Conservation (phyloP, 2,113 vertebrate genomes). For the Myodes glareolus region DNA sequence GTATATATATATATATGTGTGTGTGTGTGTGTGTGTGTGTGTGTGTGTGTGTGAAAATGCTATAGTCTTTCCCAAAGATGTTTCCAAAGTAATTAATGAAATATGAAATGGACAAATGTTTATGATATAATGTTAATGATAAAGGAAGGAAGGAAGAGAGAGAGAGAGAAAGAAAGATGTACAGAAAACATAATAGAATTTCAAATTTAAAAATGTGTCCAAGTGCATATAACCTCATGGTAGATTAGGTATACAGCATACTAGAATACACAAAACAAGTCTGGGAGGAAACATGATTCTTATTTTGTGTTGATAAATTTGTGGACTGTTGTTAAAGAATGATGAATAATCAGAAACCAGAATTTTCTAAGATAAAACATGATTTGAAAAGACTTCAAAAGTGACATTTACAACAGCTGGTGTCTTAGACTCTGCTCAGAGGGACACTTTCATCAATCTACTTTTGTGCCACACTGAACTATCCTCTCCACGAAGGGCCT, state of each 20-base stretch:
- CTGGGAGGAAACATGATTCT: neutral
- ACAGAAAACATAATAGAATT: neutral
- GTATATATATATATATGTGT: neutral
- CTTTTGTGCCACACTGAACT: neutral
- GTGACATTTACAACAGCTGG: neutral
- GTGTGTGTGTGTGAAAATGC: neutral
- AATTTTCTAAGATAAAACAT: neutral
- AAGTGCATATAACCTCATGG: neutral
- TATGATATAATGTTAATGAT: neutral
- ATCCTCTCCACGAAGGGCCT: neutral
- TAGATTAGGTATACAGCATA: neutral
- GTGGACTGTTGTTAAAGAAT: neutral
- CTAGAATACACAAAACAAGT: neutral
- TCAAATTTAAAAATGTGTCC: neutral
- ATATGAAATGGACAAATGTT: neutral
- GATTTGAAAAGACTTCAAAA: slow-evolving; percentile 39
- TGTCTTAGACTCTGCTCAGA: neutral
- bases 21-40: neutral
- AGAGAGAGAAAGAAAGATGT: neutral
- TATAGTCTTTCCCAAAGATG: neutral
- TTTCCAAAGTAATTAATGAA: neutral
- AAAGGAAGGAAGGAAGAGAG: neutral
- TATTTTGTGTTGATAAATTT: neutral
- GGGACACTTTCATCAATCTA: neutral
- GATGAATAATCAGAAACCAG: neutral